Evolutionary conservation across 2,113 vertebrate species (phyloP).

Genomic region (Oreochromis tanganicae): DNA sequence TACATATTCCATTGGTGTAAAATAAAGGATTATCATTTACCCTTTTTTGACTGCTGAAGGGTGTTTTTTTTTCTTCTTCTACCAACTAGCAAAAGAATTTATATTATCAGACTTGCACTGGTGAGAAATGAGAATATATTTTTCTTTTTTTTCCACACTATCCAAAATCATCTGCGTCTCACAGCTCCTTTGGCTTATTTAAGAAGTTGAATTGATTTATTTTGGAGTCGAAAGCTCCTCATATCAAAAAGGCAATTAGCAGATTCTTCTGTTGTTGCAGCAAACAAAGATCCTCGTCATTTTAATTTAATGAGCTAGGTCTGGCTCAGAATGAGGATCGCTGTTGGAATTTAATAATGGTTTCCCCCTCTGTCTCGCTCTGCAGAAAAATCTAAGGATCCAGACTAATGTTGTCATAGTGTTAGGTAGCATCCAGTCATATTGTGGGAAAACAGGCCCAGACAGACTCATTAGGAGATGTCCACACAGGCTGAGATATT

Average conservation of each 20-base stretch:
- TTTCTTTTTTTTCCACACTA: neutral
- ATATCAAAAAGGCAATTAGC: constrained; percentile 64
- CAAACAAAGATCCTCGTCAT: constrained; percentile 57
- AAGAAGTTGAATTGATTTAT: constrained; percentile 54
- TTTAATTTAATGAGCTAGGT: constrained; percentile 63
- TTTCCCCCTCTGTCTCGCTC: constrained; percentile 18
- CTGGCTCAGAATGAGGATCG: constrained; percentile 43
- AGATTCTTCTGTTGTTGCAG: constrained; percentile 56
- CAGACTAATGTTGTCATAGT: constrained; percentile 59
- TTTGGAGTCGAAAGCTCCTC: constrained; percentile 49
- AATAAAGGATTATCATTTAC: neutral
- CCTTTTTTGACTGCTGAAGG: neutral
- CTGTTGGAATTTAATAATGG: constrained; percentile 63
- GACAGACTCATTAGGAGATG: constrained; percentile 56
- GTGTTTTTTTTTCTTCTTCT: neutral
- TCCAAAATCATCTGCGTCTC: constrained; percentile 13
- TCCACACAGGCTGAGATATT: constrained; percentile 21
- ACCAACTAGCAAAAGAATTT: neutral
- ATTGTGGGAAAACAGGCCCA: constrained; percentile 55
- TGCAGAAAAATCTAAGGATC: neutral
- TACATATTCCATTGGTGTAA: constrained; percentile 1
- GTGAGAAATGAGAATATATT: neutral
- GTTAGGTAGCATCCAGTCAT: constrained; percentile 56
- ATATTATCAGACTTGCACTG: neutral
- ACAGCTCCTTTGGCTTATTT: constrained; percentile 38